These are phyloP conservation scores for Noctua fimbriata DNA, from an alignment of 2,888 invertebrate species.

Conservation along the genomic window DNA sequence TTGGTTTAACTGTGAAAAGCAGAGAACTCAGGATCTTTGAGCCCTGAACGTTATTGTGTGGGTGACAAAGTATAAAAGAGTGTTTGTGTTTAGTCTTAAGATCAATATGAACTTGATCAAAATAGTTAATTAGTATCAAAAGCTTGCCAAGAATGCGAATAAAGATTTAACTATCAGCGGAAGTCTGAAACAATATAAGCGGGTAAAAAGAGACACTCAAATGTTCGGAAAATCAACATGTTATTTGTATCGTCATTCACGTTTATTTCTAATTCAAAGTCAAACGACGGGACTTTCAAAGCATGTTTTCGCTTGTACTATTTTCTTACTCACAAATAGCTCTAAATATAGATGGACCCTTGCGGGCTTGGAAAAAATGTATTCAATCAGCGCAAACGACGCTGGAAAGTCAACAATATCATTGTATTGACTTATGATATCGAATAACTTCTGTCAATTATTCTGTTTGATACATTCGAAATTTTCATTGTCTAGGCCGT, in stretches of 20 bases:
- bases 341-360: background rate
- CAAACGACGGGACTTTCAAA: too few species aligned
- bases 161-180: slow-evolving; percentile 20
- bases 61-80: slow-evolving; percentile 11
- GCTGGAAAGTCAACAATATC: background rate
- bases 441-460: background rate
- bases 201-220: slow-evolving; percentile 5
- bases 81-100: slow-evolving; percentile 42
- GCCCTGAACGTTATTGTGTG: slow-evolving; percentile 3
- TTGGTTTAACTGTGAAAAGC: slow-evolving; percentile 11
- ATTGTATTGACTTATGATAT: background rate
- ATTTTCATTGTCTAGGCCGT: background rate
- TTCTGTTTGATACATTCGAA: background rate
- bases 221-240: background rate
- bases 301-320: too few species aligned
- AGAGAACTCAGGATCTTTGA: background rate
- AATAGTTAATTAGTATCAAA: slow-evolving; percentile 40
- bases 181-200: slow-evolving; percentile 31
- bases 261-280: background rate
- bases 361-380: background rate
- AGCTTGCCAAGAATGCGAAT: slow-evolving; percentile 57
- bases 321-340: background rate
- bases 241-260: background rate
- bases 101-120: slow-evolving; percentile 38
- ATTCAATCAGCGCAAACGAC: background rate